Conservation (phyloP, 2,888 invertebrate genomes). For the Nycteola revayana region DNA sequence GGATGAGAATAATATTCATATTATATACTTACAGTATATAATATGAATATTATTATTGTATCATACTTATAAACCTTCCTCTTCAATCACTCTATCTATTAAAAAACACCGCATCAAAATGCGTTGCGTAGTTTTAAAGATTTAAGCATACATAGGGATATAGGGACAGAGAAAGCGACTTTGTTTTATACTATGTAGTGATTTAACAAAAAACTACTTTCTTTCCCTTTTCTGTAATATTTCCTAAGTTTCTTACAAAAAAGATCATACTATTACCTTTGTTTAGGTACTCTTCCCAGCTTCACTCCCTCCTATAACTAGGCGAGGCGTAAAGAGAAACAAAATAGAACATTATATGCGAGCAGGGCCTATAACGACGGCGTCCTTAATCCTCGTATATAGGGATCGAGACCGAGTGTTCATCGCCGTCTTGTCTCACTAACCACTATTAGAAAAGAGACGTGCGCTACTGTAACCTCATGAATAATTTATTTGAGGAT, state of each 20-base stretch:
- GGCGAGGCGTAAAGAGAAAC: slow-evolving; percentile 32
- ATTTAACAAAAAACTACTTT: too few species aligned
- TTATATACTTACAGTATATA: too few species aligned
- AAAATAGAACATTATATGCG: slow-evolving; percentile 23
- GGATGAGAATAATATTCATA: too few species aligned
- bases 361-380: slow-evolving; percentile 7
- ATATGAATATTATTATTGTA: too few species aligned
- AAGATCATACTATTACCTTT: slow-evolving; percentile 42
- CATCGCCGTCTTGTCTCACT: slow-evolving; percentile 44
- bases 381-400: slow-evolving; percentile 37
- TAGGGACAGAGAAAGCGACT: too few species aligned
- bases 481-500: slow-evolving; percentile 55
- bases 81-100: too few species aligned
- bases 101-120: too few species aligned
- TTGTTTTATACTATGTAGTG: too few species aligned
- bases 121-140: too few species aligned
- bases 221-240: too few species aligned
- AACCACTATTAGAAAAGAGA: slow-evolving; percentile 52
- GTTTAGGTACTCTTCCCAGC: slow-evolving; percentile 35
- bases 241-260: slow-evolving; percentile 23
- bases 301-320: slow-evolving; percentile 26
- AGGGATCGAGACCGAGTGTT: slow-evolving; percentile 20
- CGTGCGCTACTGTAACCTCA: slow-evolving; percentile 37
- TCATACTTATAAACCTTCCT: too few species aligned
- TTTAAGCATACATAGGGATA: too few species aligned